Base-by-base conservation (phyloP, 2,113 vertebrate species). In the Microcebus ravelobensis region DNA sequence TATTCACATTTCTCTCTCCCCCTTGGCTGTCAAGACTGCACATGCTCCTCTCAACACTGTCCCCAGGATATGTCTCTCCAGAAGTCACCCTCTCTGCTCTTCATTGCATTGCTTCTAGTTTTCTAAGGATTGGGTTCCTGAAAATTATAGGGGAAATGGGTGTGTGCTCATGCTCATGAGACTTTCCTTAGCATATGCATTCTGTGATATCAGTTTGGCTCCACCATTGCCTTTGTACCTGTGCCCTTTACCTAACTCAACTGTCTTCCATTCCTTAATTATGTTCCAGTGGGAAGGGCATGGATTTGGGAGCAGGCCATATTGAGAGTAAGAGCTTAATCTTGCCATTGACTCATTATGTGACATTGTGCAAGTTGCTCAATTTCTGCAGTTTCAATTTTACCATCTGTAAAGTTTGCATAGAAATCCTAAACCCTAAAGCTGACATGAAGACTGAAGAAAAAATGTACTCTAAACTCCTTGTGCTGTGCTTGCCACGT, bases 1-100 rank as follows among this genome's bases (percentile, higher is more conserved):
- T 63, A 5, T 15, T 39, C 9, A 0, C 5, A 4, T 25, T 14
- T 74, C n/a, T 52, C 8, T 45, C 2, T 68, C 6, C 50, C 6
- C 50, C 45, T 1, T 17, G 5, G 8, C 39, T 50, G 2, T 21
- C 59, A n/a, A n/a, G 8, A 7, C 34, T 27, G 34, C 2, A 11
- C 0, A 0, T 34, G 8, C n/a, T 23, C 39, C 31, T 21, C 1
- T 20, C 23, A 9, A 59, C 34, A 8, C 50, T 36, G 13, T 74
- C 63, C 12, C 27, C 2, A 50, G 25, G 65, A 18, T 11, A 2
- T 4, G 52, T 79, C 8, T 39, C 2, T 74, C 21, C 23, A 23
- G 17, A 85, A 65, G n/a, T 10, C 6, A 7, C 25, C 34, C 0
- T 23, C 4, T 20, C 0, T 18, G 8, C 48, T 90, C 67, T 77